A percentile compares a stretch with the other conserved stretches of the same genome.
These are phyloP conservation scores for Melanotaenia nigrans DNA, from an alignment of 2,797 vertebrate species.

Conservation along the genomic window DNA sequence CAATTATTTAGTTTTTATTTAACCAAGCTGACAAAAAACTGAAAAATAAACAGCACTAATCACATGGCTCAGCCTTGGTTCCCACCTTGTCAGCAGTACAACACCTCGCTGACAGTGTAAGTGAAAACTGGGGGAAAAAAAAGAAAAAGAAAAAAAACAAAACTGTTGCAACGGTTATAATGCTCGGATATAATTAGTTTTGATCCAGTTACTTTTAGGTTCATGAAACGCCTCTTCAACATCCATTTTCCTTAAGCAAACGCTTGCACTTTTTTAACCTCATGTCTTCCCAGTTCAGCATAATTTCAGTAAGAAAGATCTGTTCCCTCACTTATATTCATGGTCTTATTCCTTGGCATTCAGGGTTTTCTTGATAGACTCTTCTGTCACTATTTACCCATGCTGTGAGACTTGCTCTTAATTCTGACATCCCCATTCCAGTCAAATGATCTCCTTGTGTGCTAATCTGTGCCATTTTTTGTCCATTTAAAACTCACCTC, in stretches of 20 bases:
- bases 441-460: no score
- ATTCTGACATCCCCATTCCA: no score
- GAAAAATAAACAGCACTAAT: neutral
- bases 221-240: neutral
- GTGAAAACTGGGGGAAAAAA: neutral
- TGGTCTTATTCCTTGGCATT: no score
- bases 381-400: no score
- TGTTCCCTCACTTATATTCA: no score
- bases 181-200: neutral
- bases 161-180: neutral
- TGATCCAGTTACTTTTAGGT: neutral
- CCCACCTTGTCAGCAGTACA: slow-evolving; percentile 6
- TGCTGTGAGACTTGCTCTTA: no score
- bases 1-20: neutral
- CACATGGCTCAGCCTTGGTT: neutral
- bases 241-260: no score
- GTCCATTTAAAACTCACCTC: no score
- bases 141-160: neutral
- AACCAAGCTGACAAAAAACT: neutral
- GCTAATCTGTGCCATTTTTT: no score
- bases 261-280: neutral
- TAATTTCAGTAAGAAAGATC: no score
- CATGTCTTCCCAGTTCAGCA: no score
- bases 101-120: neutral
- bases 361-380: no score